These are phyloP conservation scores for Kradibia gibbosae DNA, from an alignment of 1,140 invertebrate genomes.

Conservation along the genomic window DNA sequence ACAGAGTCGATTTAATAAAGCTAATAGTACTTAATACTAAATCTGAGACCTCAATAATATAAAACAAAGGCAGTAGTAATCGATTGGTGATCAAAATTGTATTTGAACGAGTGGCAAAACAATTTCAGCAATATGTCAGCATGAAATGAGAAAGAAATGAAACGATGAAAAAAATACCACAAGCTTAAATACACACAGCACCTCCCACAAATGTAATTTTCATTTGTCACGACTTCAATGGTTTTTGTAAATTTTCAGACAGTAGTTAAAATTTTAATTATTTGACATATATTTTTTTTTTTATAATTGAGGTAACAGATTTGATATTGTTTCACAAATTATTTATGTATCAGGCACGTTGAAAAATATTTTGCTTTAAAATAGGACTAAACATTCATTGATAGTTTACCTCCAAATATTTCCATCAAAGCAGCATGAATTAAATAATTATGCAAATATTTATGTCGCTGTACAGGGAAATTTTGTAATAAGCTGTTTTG, in stretches of 20 bases:
- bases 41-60: slow-evolving; percentile 49
- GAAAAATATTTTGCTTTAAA: slow-evolving; percentile 44
- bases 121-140: slow-evolving; percentile 31
- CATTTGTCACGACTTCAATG: slow-evolving; percentile 44
- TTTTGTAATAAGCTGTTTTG: slow-evolving; percentile 33
- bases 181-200: slow-evolving; percentile 54
- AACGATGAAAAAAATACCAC: slow-evolving; percentile 18
- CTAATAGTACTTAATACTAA: slow-evolving; percentile 30
- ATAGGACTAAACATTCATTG: slow-evolving; percentile 38
- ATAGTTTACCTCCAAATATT: slow-evolving; percentile 35
- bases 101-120: slow-evolving; percentile 44
- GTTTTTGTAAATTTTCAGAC: slow-evolving; percentile 19
- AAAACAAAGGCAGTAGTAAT: slow-evolving; percentile 45
- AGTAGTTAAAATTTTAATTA: slow-evolving; percentile 13
- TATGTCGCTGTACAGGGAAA: slow-evolving; percentile 43
- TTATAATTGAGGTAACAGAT: slow-evolving; percentile 48
- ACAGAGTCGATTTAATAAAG: slow-evolving; percentile 26
- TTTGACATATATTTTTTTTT: slow-evolving; percentile 30
- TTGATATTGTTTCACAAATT: slow-evolving; percentile 20
- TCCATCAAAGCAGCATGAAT: slow-evolving; percentile 42
- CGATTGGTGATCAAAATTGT: slow-evolving; percentile 46
- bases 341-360: slow-evolving; percentile 42
- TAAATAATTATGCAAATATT: slow-evolving; percentile 46
- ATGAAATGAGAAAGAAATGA: too few relatives aligned
- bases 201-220: slow-evolving; percentile 58